phyloP scores from a whole-genome alignment of 2,888 invertebrate species.

The Diarsia mendica region DNA sequence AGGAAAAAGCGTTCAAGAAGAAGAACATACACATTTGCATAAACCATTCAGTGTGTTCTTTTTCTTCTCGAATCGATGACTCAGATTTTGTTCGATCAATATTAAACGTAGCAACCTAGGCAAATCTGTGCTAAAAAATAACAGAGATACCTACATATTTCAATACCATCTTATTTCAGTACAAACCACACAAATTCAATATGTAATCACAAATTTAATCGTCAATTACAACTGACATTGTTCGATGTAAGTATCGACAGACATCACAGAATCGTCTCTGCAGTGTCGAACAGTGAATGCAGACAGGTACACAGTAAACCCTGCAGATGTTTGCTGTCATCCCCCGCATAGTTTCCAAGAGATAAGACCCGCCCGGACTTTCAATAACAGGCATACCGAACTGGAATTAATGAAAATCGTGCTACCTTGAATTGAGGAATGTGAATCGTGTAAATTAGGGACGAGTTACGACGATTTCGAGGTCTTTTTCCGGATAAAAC shows the following conservation, averaged over 20 bases:
- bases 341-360: constrained; percentile 46
- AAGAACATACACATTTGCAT: too few species aligned
- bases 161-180: neutral
- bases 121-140: too few species aligned
- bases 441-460: constrained; percentile 16
- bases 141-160: neutral
- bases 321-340: constrained; percentile 18
- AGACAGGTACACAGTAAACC: neutral
- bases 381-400: constrained; percentile 52
- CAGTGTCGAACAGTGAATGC: neutral
- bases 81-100: too few species aligned
- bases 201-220: too few species aligned
- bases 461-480: neutral
- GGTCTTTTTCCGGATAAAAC: neutral
- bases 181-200: neutral
- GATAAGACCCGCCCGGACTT: constrained; percentile 39
- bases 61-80: too few species aligned
- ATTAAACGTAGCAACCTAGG: too few species aligned
- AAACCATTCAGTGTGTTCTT: too few species aligned
- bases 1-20: too few species aligned
- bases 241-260: too few species aligned
- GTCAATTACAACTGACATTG: too few species aligned
- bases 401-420: constrained; percentile 34
- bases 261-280: too few species aligned
- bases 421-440: constrained; percentile 19